These are phyloP conservation scores for Drosophila nr. perissopoda DNA, from an alignment of 2,888 invertebrate species.

Conservation along the genomic window DNA sequence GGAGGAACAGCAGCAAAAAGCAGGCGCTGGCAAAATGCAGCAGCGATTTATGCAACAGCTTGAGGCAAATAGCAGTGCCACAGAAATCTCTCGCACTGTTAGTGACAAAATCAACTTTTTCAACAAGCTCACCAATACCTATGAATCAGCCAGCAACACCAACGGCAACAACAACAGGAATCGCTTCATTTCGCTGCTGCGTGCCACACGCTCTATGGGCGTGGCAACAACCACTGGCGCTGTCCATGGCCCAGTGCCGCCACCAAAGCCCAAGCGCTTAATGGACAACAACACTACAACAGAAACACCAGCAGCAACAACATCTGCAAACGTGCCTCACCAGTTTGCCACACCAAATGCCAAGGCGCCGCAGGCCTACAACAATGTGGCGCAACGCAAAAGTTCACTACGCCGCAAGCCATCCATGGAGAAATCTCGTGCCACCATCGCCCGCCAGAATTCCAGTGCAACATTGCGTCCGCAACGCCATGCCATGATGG, in stretches of 20 bases:
- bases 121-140: conserved; percentile 70
- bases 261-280: conserved; percentile 70
- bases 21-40: conserved; percentile 2
- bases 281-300: neutral
- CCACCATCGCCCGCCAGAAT: conserved; percentile 70
- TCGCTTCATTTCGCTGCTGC: conserved; percentile 68
- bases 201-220: conserved; percentile 49
- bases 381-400: conserved; percentile 59
- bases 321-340: conserved; percentile 15
- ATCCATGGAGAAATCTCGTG: conserved; percentile 78
- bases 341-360: conserved; percentile 55
- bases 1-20: conserved; percentile 9
- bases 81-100: conserved; percentile 49
- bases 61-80: conserved; percentile 8
- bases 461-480: conserved; percentile 67
- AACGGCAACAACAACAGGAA: conserved; percentile 43
- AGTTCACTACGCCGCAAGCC: conserved; percentile 73
- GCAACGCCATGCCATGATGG: conserved; percentile 81
- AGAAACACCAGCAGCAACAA: conserved; percentile 1
- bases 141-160: conserved; percentile 39
- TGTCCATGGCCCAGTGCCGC: conserved; percentile 44
- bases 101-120: conserved; percentile 74
- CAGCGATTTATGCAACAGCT: conserved; percentile 24
- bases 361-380: conserved; percentile 25
- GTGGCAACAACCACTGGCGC: conserved; percentile 37